These are phyloP conservation scores for Hydriomena furcata DNA, from an alignment of 2,888 invertebrate species.

Conservation along the genomic window DNA sequence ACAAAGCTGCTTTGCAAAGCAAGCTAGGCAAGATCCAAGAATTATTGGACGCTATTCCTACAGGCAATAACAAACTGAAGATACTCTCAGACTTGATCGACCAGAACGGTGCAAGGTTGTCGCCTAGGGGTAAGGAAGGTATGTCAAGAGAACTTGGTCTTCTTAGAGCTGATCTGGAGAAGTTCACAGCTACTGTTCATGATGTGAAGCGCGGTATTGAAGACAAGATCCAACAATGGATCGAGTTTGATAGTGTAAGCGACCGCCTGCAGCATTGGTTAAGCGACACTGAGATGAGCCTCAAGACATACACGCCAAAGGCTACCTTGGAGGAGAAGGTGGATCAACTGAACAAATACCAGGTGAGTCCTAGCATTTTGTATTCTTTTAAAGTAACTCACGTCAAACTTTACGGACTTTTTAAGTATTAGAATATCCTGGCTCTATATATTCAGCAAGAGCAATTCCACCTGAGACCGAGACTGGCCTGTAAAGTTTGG, in stretches of 20 bases:
- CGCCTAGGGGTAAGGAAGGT: conserved; percentile 92
- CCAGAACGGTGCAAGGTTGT: conserved; percentile 86
- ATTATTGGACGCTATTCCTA: conserved; percentile 89
- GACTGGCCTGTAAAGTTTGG: background rate
- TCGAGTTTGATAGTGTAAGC: conserved; percentile 93
- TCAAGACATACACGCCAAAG: conserved; percentile 93
- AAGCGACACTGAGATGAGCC: conserved; percentile 91
- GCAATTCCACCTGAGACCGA: background rate
- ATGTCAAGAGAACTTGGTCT: conserved; percentile 92
- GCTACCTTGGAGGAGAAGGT: conserved; percentile 95
- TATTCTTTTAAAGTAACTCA: background rate
- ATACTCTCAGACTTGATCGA: conserved; percentile 89
- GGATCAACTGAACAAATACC: conserved; percentile 94
- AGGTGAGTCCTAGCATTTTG: conserved; percentile 82
- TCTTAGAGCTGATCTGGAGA: conserved; percentile 92
- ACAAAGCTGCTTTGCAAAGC: conserved; percentile 92
- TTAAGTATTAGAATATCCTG: conserved; percentile 1
- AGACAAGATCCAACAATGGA: conserved; percentile 94
- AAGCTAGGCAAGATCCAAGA: conserved; percentile 91
- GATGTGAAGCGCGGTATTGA: conserved; percentile 92
- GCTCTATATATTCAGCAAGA: background rate
- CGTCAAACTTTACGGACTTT: background rate
- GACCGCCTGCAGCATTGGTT: conserved; percentile 93
- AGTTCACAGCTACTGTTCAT: conserved; percentile 89
- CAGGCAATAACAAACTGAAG: conserved; percentile 90